phyloP scores from a whole-genome alignment of 92 coral and sea anemone genomes.

The Palythoa grandiflora region DNA sequence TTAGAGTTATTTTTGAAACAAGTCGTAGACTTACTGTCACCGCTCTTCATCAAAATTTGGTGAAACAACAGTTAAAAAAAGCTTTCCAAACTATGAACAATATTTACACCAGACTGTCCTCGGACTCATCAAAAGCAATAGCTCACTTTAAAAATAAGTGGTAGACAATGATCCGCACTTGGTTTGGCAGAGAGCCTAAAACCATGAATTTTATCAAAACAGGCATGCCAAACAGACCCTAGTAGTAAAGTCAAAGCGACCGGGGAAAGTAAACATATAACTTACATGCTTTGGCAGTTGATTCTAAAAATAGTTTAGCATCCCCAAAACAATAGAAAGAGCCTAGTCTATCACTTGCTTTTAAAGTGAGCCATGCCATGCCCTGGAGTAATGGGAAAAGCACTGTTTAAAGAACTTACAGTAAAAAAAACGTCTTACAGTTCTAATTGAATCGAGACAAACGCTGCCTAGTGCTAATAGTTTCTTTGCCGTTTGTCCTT shows the following conservation, averaged over 20 bases:
- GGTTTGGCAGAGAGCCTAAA: neutral
- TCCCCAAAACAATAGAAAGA: neutral
- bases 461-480: neutral
- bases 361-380: neutral
- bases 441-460: slow-evolving; percentile 19
- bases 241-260: neutral
- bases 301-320: neutral
- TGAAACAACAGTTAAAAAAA: neutral
- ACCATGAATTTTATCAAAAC: neutral
- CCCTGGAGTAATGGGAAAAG: neutral
- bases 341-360: neutral
- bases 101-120: neutral
- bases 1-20: neutral
- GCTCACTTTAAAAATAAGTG: neutral
- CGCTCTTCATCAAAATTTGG: too few species aligned
- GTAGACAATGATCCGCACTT: neutral
- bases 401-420: neutral
- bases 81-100: neutral
- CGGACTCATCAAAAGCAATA: neutral
- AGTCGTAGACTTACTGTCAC: neutral
- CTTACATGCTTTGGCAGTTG: neutral
- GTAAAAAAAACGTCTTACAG: neutral
- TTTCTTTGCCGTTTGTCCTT: slow-evolving; percentile 4
- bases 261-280: neutral
- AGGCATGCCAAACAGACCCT: neutral